Conservation (phyloP, 2,797 vertebrate genomes). For the Lutra lutra region DNA sequence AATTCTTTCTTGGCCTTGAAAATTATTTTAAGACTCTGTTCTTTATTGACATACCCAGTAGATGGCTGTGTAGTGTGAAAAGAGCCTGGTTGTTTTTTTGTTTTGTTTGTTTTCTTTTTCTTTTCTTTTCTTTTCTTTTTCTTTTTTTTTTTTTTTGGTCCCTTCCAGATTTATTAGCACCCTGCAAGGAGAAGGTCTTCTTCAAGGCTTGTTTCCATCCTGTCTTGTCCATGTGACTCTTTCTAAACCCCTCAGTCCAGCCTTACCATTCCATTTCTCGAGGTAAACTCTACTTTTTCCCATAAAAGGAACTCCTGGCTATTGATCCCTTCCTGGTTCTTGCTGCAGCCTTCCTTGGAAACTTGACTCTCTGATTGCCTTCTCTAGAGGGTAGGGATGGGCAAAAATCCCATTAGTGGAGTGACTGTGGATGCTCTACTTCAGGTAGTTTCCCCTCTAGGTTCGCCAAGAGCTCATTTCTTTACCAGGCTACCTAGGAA, state of each 20-base stretch:
- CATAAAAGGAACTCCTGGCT: not conserved
- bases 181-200: not conserved
- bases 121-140: too few relatives aligned
- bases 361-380: not conserved
- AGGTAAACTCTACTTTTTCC: not conserved
- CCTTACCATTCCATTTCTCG: not conserved
- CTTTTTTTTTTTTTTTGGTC: not conserved
- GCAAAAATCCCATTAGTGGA: not conserved
- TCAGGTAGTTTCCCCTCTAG: not conserved
- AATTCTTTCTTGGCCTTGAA: constrained; percentile 33
- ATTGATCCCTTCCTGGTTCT: not conserved
- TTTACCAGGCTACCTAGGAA: not conserved
- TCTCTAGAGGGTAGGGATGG: not conserved
- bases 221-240: not conserved
- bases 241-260: not conserved
- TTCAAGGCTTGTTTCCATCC: not conserved
- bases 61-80: not conserved
- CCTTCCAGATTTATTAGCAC: not conserved
- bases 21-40: constrained; percentile 16
- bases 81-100: constrained; percentile 6
- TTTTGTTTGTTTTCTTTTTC: too few relatives aligned
- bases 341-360: constrained; percentile 18
- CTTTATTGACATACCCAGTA: not conserved
- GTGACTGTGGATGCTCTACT: not conserved
- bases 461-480: not conserved